Conservation (phyloP, 2,888 invertebrate species). For the Euplagia quadripunctaria region DNA sequence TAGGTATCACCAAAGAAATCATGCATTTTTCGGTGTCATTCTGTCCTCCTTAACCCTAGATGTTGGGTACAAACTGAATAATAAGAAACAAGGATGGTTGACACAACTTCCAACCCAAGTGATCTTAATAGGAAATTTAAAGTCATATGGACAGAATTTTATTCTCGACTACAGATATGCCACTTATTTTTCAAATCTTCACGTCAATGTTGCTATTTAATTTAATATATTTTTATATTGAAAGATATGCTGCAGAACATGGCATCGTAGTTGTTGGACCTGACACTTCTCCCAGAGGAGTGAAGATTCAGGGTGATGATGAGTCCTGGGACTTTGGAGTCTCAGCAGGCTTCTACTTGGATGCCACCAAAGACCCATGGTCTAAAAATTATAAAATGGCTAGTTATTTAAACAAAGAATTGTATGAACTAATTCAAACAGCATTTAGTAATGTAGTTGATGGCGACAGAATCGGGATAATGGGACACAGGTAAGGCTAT, state of each 20-base stretch:
- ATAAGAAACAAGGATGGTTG: background rate
- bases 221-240: background rate
- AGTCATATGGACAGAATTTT: too few species aligned
- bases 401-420: constrained; percentile 96
- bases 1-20: too few species aligned
- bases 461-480: constrained; percentile 90
- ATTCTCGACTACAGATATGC: too few species aligned
- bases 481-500: constrained; percentile 91
- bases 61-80: too few species aligned
- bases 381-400: constrained; percentile 97
- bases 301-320: constrained; percentile 96
- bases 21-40: too few species aligned
- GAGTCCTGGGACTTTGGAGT: constrained; percentile 98
- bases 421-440: constrained; percentile 91
- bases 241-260: constrained; percentile 93
- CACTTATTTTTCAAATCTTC: background rate
- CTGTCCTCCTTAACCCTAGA: too few species aligned
- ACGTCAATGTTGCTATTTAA: background rate
- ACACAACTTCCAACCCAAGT: background rate
- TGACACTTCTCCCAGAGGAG: constrained; percentile 97
- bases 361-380: constrained; percentile 97
- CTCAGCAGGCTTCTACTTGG: constrained; percentile 98
- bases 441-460: constrained; percentile 89
- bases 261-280: constrained; percentile 96
- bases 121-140: too few species aligned